A percentile compares a stretch with the other conserved stretches of the same genome.
Evolutionary conservation across 1,140 invertebrate species (phyloP).

Genomic region (Bombus consobrinus): DNA sequence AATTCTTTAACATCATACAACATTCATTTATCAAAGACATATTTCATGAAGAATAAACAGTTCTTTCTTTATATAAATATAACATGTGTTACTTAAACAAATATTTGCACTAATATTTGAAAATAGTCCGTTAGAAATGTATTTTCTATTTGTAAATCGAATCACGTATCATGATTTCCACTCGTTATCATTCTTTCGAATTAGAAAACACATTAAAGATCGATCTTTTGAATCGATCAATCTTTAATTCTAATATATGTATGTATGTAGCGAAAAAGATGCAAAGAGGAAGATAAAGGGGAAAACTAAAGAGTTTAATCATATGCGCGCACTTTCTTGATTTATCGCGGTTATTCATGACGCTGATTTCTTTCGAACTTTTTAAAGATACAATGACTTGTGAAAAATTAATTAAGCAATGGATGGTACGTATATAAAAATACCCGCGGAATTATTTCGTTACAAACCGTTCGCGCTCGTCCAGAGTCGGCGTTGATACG

Average conservation of each 20-base stretch:
- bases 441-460: conserved; percentile 7
- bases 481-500: conserved; percentile 5
- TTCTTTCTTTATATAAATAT: background rate
- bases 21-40: background rate
- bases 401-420: background rate
- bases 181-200: background rate
- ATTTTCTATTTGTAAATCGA: background rate
- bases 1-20: background rate
- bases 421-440: background rate
- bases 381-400: background rate
- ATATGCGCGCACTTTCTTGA: background rate
- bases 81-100: background rate
- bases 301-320: background rate
- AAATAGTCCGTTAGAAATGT: background rate
- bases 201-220: background rate
- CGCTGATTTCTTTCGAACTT: background rate
- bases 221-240: background rate
- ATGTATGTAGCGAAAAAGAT: background rate
- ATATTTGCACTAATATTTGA: background rate
- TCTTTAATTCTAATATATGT: background rate
- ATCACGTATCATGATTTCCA: background rate
- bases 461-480: conserved; percentile 25
- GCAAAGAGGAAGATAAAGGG: background rate
- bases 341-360: background rate
- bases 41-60: background rate